These are phyloP conservation scores for Bambusicola thoracicus DNA, from an alignment of 2,113 vertebrate genomes.

Conservation along the genomic window DNA sequence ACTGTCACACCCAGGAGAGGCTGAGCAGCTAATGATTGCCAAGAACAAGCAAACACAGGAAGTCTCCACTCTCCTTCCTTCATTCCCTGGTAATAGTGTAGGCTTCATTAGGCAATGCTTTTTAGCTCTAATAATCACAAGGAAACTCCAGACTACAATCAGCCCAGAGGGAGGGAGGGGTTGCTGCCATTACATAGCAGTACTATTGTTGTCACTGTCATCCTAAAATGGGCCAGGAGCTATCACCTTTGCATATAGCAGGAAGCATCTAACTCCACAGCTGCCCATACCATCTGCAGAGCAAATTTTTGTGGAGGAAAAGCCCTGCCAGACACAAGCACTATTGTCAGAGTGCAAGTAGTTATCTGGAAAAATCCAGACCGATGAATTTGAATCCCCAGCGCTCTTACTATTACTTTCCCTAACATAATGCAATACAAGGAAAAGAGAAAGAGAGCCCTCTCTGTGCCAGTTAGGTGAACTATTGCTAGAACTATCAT, in stretches of 20 bases:
- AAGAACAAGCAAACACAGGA: conserved; percentile 35
- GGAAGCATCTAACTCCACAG: neutral
- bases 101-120: conserved; percentile 23
- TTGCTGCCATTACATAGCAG: neutral
- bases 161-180: neutral
- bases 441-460: neutral
- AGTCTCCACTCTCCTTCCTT: neutral
- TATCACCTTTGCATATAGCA: neutral
- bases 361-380: neutral
- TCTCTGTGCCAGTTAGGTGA: neutral
- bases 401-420: neutral
- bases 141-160: conserved; percentile 23
- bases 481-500: neutral
- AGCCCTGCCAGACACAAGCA: neutral
- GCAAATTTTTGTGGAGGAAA: neutral
- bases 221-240: neutral
- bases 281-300: neutral
- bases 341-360: neutral
- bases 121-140: conserved; percentile 10
- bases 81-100: conserved; percentile 6
- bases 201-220: neutral
- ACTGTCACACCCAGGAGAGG: neutral
- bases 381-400: neutral
- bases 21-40: conserved; percentile 10
- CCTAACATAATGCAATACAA: neutral